These are phyloP conservation scores for Cerceris ruficornis DNA, from an alignment of 2,888 invertebrate species.

Conservation along the genomic window DNA sequence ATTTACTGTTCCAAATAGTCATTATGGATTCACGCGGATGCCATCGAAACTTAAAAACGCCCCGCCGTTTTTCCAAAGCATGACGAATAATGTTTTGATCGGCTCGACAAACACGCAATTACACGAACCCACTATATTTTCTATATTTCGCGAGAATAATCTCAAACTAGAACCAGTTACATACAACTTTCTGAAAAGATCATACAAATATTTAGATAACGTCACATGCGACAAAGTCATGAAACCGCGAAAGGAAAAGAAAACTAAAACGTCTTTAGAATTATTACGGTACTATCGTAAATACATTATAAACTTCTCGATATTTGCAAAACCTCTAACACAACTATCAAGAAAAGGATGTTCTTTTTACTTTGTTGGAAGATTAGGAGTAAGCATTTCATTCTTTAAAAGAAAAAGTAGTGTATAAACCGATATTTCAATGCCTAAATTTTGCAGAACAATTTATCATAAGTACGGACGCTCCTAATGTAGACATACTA, in stretches of 20 bases:
- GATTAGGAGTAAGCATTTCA: conserved; percentile 13
- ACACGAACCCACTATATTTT: conserved; percentile 20
- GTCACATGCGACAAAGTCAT: conserved; percentile 54
- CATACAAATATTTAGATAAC: conserved; percentile 58
- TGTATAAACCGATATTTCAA: conserved; percentile 3
- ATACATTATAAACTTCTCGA: conserved; percentile 39
- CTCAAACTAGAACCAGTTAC: conserved; percentile 9
- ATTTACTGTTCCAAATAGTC: conserved; percentile 1
- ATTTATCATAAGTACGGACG: background rate
- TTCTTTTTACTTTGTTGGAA: conserved; percentile 16
- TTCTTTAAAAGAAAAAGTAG: conserved; percentile 11
- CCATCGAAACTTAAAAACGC: conserved; percentile 13
- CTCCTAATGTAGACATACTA: background rate
- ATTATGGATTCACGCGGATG: conserved; percentile 11
- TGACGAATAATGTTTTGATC: conserved; percentile 69
- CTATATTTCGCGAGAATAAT: conserved; percentile 10
- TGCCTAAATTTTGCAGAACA: conserved; percentile 1
- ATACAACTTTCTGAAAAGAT: conserved; percentile 22
- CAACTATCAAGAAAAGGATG: conserved; percentile 29
- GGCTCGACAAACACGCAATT: conserved; percentile 24
- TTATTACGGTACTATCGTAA: conserved; percentile 26
- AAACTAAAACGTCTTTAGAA: conserved; percentile 22
- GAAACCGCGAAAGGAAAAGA: conserved; percentile 39
- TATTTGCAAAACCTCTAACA: conserved; percentile 30
- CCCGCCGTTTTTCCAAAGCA: conserved; percentile 66